A percentile compares a stretch with the other conserved stretches of the same genome.
These are phyloP conservation scores for Oligia strigilis DNA, from an alignment of 2,888 invertebrate genomes.

Conservation along the genomic window DNA sequence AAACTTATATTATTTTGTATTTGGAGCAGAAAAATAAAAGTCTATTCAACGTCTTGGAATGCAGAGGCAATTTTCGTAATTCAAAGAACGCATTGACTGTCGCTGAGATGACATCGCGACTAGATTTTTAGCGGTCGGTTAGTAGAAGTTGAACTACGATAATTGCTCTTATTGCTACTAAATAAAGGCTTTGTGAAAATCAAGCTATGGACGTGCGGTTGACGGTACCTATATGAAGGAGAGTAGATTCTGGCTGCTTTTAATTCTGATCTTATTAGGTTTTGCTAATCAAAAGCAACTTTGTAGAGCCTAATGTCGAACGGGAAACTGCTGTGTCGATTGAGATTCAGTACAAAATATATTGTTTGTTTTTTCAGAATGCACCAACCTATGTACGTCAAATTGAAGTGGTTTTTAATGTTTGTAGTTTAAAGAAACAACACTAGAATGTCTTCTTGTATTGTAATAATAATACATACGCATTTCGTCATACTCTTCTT, in stretches of 20 bases:
- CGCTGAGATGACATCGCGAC: too few species aligned
- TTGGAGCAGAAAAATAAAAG: too few species aligned
- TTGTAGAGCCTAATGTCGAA: too few species aligned
- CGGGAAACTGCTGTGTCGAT: neutral
- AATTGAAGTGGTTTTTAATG: neutral
- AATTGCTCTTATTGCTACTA: neutral
- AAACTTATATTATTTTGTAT: neutral
- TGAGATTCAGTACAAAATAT: neutral
- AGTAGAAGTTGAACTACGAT: neutral
- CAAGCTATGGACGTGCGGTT: neutral
- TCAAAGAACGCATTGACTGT: too few species aligned
- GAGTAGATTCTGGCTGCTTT: neutral
- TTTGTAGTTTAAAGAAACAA: neutral
- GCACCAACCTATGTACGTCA: conserved; percentile 1
- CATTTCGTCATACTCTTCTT: too few species aligned
- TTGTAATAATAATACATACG: neutral
- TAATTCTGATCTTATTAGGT: neutral
- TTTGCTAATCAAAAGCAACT: neutral
- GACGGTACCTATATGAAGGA: neutral
- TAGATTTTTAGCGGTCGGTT: too few species aligned
- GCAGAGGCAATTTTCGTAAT: too few species aligned
- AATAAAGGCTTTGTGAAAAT: neutral
- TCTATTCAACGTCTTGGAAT: too few species aligned
- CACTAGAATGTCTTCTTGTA: too few species aligned
- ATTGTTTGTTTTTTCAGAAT: neutral